These are phyloP conservation scores for Triplophysa tibetana DNA, from an alignment of 2,113 vertebrate genomes.

Conservation along the genomic window DNA sequence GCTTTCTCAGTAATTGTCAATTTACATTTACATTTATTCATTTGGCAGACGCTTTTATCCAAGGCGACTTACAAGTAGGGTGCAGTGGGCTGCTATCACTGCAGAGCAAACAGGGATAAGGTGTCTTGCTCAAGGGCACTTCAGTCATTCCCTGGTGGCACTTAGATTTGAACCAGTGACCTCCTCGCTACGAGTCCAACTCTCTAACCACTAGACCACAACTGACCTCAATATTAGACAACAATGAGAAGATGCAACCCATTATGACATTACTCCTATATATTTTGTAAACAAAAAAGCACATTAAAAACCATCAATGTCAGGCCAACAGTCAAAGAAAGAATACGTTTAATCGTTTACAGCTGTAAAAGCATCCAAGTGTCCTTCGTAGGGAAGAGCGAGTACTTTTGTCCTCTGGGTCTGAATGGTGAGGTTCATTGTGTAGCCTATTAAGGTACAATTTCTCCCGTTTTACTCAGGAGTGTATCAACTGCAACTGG, in stretches of 20 bases:
- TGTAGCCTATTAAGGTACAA: background rate
- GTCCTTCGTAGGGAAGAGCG: background rate
- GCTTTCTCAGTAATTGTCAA: constrained; percentile 15
- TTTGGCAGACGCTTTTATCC: no score
- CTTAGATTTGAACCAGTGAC: no score
- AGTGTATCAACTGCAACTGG: constrained; percentile 32
- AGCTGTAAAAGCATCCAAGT: background rate
- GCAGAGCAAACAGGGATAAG: no score
- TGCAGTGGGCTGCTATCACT: no score
- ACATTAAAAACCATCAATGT: background rate
- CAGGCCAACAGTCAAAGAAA: background rate
- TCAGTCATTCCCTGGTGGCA: no score
- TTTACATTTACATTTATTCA: no score
- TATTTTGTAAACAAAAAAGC: no score
- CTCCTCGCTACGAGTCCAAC: no score
- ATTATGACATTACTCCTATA: background rate
- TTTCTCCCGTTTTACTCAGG: background rate
- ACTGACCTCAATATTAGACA: constrained; percentile 22
- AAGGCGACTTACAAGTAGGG: no score
- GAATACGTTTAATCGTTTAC: no score
- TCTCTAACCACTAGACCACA: no score
- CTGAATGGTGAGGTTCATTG: constrained; percentile 10
- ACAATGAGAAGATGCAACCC: background rate
- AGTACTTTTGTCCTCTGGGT: background rate
- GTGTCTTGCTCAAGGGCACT: no score